These are phyloP conservation scores for Drosophila nigricruria DNA, from an alignment of 2,888 invertebrate genomes.

Conservation along the genomic window DNA sequence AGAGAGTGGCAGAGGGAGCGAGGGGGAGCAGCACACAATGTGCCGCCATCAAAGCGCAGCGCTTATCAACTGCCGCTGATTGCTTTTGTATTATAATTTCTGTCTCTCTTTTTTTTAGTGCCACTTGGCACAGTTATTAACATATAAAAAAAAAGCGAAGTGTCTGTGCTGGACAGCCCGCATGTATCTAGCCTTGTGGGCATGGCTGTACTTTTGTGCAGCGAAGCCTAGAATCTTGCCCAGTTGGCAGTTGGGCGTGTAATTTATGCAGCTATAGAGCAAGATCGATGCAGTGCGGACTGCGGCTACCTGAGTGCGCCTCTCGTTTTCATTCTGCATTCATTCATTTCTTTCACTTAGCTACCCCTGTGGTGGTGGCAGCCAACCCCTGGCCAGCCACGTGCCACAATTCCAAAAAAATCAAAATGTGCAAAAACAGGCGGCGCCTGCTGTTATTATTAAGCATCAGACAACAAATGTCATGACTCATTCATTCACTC, in stretches of 20 bases:
- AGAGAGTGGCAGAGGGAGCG: neutral
- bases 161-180: conserved; percentile 69
- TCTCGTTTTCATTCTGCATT: conserved; percentile 2
- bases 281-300: conserved; percentile 23
- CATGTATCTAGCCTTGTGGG: conserved; percentile 45
- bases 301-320: conserved; percentile 49
- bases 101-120: conserved; percentile 20
- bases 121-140: conserved; percentile 54
- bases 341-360: conserved; percentile 13
- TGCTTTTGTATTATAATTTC: conserved; percentile 42
- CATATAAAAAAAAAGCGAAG: conserved; percentile 43
- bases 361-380: conserved; percentile 51
- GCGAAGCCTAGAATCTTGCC: conserved; percentile 36
- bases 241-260: conserved; percentile 57
- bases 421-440: conserved; percentile 79
- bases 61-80: conserved; percentile 50
- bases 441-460: conserved; percentile 69
- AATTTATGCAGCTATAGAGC: conserved; percentile 72
- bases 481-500: conserved; percentile 40
- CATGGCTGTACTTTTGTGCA: conserved; percentile 53
- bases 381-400: conserved; percentile 61
- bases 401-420: conserved; percentile 66
- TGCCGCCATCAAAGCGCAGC: conserved; percentile 51
- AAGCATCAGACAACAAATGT: conserved; percentile 32
- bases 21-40: conserved; percentile 41